phyloP scores from a whole-genome alignment of 2,113 vertebrate species.

The Lycaon pictus region DNA sequence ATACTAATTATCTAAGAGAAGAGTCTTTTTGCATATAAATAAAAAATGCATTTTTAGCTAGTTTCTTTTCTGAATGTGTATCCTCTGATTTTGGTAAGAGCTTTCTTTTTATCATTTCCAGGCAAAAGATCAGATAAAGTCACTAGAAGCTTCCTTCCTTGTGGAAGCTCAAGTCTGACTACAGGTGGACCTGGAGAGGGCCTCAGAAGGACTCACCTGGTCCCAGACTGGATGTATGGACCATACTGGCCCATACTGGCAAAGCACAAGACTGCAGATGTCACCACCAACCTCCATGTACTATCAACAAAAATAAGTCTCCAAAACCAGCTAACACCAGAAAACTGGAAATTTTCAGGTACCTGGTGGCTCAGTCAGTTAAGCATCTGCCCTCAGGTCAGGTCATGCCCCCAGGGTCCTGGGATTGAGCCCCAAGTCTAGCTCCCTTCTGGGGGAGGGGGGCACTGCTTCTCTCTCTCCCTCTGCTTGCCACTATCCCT shows the following conservation, averaged over 20 bases:
- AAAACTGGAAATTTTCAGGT: background rate
- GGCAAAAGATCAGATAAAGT: background rate
- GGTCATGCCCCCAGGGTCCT: too few relatives aligned
- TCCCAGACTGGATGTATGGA: background rate
- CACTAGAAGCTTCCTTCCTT: background rate
- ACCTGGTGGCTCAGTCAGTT: too few relatives aligned
- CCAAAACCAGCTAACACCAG: background rate
- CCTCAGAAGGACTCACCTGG: background rate
- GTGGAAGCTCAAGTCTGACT: background rate
- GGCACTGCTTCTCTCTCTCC: too few relatives aligned
- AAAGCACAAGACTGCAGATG: background rate
- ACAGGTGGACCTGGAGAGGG: background rate
- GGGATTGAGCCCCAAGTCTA: too few relatives aligned
- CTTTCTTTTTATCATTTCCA: background rate
- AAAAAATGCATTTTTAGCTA: slow-evolving; percentile 34
- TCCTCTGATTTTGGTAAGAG: background rate
- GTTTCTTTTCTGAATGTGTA: slow-evolving; percentile 22
- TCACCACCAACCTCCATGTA: background rate
- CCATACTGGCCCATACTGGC: background rate
- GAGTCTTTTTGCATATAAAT: background rate
- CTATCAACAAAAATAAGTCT: background rate
- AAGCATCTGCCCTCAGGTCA: too few relatives aligned
- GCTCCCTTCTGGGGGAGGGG: too few relatives aligned
- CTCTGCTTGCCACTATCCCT: too few relatives aligned
- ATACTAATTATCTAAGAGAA: background rate